phyloP scores from a whole-genome alignment of 2,797 vertebrate species.

The Apodemus agrarius region DNA sequence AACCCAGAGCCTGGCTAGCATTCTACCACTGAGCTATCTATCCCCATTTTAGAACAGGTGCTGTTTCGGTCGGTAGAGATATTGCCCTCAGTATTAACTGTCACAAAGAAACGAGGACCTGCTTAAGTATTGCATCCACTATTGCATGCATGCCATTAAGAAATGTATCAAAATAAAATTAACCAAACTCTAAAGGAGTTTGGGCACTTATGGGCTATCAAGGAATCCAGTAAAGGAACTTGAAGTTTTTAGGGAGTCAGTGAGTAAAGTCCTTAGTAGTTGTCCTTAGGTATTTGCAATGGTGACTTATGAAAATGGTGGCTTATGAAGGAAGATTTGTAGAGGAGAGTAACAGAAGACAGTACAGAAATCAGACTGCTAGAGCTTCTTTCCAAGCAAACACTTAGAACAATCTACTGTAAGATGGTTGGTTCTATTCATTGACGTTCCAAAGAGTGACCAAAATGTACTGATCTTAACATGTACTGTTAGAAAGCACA shows the following conservation, averaged over 20 bases:
- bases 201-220: background rate
- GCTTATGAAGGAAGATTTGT: background rate
- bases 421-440: background rate
- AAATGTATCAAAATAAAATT: constrained; percentile 8
- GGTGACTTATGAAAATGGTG: background rate
- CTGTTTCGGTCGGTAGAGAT: constrained; percentile 24
- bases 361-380: background rate
- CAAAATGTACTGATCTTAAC: background rate
- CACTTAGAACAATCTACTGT: background rate
- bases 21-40: background rate
- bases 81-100: background rate
- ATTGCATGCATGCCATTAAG: background rate
- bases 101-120: constrained; percentile 20
- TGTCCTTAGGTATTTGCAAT: constrained; percentile 52
- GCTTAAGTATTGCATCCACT: background rate
- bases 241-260: constrained; percentile 27
- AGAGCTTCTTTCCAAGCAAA: constrained; percentile 3
- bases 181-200: constrained; percentile 15
- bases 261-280: background rate
- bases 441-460: constrained; percentile 2
- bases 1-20: background rate
- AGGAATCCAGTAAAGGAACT: constrained; percentile 9
- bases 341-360: background rate
- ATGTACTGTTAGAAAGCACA: constrained; percentile 36
- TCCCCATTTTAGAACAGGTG: background rate